Conservation (phyloP, 2,888 invertebrate genomes). For the Neuroscelio doddi region DNA sequence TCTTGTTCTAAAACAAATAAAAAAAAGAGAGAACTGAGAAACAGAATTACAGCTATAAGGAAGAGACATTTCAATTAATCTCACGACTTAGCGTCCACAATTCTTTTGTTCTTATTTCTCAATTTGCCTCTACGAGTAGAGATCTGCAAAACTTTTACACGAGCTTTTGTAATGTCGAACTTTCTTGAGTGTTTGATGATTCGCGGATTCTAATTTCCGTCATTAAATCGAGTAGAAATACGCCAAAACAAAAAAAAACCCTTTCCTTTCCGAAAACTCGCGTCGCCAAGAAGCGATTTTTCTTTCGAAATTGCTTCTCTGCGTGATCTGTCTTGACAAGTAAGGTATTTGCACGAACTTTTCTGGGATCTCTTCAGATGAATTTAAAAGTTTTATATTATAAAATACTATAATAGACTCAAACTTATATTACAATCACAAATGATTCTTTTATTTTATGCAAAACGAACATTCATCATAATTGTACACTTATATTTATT, state of each 20-base stretch:
- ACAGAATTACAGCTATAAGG: slow-evolving; percentile 26
- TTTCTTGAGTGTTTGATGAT: slow-evolving; percentile 28
- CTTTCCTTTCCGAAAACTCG: slow-evolving; percentile 15
- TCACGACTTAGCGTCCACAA: slow-evolving; percentile 17
- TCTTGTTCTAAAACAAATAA: slow-evolving; percentile 2
- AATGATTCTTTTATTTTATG: no score
- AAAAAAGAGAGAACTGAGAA: slow-evolving; percentile 18
- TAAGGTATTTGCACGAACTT: neutral
- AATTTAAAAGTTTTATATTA: neutral
- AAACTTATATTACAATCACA: neutral
- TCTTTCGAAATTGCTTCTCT: slow-evolving; percentile 26
- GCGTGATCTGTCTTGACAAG: slow-evolving; percentile 7
- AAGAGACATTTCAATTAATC: slow-evolving; percentile 38
- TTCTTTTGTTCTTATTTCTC: slow-evolving; percentile 7
- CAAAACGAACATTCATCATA: no score
- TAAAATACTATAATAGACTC: neutral
- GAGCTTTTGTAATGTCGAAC: slow-evolving; percentile 21
- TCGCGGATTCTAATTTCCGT: slow-evolving; percentile 40
- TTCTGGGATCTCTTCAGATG: neutral
- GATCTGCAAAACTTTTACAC: slow-evolving; percentile 30
- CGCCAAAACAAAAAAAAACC: slow-evolving; percentile 12
- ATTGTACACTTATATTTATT: no score
- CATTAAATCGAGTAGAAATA: slow-evolving; percentile 36
- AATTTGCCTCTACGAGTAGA: slow-evolving; percentile 14
- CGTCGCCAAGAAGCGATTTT: slow-evolving; percentile 22